These are phyloP conservation scores for Dorcus hopei DNA, from an alignment of 2,888 invertebrate species.

Conservation along the genomic window DNA sequence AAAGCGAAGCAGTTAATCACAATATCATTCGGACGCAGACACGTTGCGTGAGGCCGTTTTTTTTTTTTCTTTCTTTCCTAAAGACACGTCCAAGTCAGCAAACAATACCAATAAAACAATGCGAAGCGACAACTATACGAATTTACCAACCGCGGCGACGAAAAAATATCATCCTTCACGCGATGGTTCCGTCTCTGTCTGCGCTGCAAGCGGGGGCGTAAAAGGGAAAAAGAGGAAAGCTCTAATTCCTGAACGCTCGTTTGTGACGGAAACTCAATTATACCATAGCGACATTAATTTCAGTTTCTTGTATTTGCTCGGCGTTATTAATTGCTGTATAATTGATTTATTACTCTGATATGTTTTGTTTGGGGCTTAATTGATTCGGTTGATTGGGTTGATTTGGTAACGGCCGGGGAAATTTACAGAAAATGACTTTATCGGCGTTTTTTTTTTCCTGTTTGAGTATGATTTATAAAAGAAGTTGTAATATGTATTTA, in stretches of 20 bases:
- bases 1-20: neutral
- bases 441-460: no score
- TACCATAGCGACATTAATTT: slow-evolving; percentile 26
- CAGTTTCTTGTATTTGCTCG: slow-evolving; percentile 38
- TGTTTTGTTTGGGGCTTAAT: slow-evolving; percentile 24
- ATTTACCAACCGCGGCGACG: slow-evolving; percentile 24
- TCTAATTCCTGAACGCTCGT: slow-evolving; percentile 19
- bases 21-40: neutral
- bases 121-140: slow-evolving; percentile 19
- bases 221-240: slow-evolving; percentile 14
- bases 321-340: slow-evolving; percentile 47
- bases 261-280: slow-evolving; percentile 26
- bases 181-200: slow-evolving; percentile 3
- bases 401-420: neutral
- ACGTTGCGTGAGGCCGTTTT: neutral
- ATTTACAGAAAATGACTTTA: no score
- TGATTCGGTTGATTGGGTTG: slow-evolving; percentile 4
- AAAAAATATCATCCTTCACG: neutral
- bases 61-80: neutral
- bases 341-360: slow-evolving; percentile 43
- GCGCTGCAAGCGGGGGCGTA: neutral
- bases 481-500: no score
- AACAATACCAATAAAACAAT: slow-evolving; percentile 21
- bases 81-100: slow-evolving; percentile 8
- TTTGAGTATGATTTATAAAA: no score